Base-by-base conservation (phyloP, 1,140 invertebrate genomes). In the Dendrolimus kikuchii region DNA sequence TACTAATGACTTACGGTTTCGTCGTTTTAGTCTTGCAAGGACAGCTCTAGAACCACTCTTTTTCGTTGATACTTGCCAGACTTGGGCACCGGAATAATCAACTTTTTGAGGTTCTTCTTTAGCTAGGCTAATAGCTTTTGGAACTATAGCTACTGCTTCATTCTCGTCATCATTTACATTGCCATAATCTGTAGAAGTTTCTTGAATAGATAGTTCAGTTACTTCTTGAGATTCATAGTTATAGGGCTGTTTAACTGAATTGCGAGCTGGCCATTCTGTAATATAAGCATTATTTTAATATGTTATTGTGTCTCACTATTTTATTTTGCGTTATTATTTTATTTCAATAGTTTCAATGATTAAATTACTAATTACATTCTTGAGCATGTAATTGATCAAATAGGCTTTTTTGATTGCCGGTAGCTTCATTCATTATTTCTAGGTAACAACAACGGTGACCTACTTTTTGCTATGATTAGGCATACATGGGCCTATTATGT, bases 1-100 rank as follows among this genome's bases (percentile, higher is more conserved):
- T 8, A 5, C 23, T 44, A 5, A 44, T 51, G 44, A 60, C 80
- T 74, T 70, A 88, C 86, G 60, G 59, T 86, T 75, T 63, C 74
- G 66, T 36, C 73, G 68, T 10, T 75, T 66, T 38, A 87, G 50
- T 57, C 72, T 72, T 39, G 59, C 64, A 41, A 87, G 59, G 48
- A 82, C 55, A 10, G 42, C 55, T n/a, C 78, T 60, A 37, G 69
- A 86, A 46, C 59, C 70, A 41, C 53, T 75, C 57, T 86, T 81
- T 41, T 74, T 68, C 23, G 88, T 84, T 37, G 80, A 68, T 46
- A 90, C 86, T 59, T 90, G 87, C 90, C 89, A 90, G 6, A 90
- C 62, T 69, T 90, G 90, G 9, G 89, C 87, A 5, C 90, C 89
- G 45, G 86, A 81, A 55, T 90, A 90, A 57, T 88, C 81, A 46